A percentile compares a stretch with the other conserved stretches of the same genome.
Evolutionary conservation across 2,113 vertebrate species (phyloP).

Genomic region (Nicator chloris): DNA sequence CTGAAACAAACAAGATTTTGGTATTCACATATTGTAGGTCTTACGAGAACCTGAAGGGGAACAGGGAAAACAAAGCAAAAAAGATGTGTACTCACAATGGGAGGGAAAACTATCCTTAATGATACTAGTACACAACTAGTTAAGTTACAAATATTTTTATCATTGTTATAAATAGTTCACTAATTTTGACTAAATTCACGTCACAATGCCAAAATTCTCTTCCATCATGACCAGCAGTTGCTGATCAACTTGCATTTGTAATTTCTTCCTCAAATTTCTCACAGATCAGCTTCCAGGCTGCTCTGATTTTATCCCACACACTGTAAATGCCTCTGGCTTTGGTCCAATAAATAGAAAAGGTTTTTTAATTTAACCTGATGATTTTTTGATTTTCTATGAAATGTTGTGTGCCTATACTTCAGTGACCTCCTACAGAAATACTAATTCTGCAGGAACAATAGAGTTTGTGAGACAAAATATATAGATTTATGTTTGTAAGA

Average conservation of each 20-base stretch:
- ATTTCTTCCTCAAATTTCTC: not conserved
- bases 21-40: not conserved
- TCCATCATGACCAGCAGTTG: not conserved
- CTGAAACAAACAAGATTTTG: not conserved
- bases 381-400: not conserved
- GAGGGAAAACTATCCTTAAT: not conserved
- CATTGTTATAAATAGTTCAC: not conserved
- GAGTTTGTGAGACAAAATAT: not conserved
- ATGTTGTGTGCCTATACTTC: not conserved
- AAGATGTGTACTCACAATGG: not conserved
- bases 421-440: not conserved
- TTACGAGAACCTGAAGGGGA: not conserved
- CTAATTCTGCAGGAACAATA: not conserved
- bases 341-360: not conserved
- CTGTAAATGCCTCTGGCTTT: not conserved
- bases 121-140: not conserved
- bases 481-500: not conserved
- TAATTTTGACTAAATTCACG: not conserved
- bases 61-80: not conserved
- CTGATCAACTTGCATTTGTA: not conserved
- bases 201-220: not conserved
- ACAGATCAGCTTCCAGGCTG: not conserved
- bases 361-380: not conserved
- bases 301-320: not conserved
- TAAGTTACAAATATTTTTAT: not conserved